Base-by-base conservation (phyloP, 2,888 invertebrate species). In the Synanthedon andrenaeformis region DNA sequence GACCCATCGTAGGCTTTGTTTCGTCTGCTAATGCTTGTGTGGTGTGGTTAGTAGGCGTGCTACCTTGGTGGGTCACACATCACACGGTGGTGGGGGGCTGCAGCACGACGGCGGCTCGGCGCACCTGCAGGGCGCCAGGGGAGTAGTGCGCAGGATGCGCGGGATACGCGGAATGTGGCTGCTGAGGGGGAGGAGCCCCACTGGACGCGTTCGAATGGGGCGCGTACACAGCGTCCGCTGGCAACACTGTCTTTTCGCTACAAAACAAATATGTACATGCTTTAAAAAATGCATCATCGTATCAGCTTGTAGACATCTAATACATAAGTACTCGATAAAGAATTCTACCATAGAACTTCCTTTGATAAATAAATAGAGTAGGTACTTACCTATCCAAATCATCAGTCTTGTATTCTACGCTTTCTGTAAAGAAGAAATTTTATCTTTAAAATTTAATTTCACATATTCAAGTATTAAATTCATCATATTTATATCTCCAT, bases 21-120 rank as follows among this genome's bases (percentile, higher is more conserved):
- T 35, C 8, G 35, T 35, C 10, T 35, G 35, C 35, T 35, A 35
- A 35, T 35, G 35, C 35, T 35, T 13, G 13, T 45, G 12, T 45
- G n/a, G 45, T 45, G 45, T 8, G 28, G 28, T 45, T 45, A 45
- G 45, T 45, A 45, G n/a, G 14, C 35, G 49, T 49, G 49, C 23
- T 23, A 49, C 49, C 17, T 23, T 69, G 60, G 69, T 54, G 55
- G 49, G 49, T 17, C 54, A 51, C 52, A 57, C 56, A 54, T 60
- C 89, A 91, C 80, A 93, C 94, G 89, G 94, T 93, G 89, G 94
- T 95, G 82, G 95, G 95, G 70, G 95, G 93, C 89, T 95, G 95
- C 84, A 95, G 88, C 69, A 95, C 94, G 89, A 94, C 94, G 79
- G 95, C 94, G 74, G 95, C 95, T 83, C 94, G 92, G 88, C 95